phyloP scores from a whole-genome alignment of 2,113 vertebrate species.

The Crocuta crocuta region DNA sequence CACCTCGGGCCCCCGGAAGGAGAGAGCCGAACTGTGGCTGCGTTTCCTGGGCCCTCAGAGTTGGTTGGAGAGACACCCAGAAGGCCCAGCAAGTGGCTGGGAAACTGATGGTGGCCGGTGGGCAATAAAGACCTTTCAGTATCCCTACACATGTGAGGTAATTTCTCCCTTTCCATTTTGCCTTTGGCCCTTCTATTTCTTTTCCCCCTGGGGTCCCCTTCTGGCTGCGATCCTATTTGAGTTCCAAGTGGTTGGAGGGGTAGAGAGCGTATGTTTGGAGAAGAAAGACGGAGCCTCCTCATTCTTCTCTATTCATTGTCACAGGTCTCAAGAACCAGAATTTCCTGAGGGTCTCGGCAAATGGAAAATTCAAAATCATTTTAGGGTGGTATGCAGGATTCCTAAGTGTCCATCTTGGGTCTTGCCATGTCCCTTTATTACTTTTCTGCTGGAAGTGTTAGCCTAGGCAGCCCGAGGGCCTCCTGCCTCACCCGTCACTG shows the following conservation, averaged over 20 bases:
- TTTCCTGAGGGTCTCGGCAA: background rate
- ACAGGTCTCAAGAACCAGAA: background rate
- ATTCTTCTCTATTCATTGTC: background rate
- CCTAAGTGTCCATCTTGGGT: background rate
- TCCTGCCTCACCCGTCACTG: background rate
- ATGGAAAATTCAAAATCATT: conserved; percentile 2
- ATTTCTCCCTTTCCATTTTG: background rate
- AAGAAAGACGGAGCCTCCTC: background rate
- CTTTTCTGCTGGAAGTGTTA: background rate
- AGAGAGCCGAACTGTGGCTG: conserved; percentile 50
- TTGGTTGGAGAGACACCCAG: conserved; percentile 23
- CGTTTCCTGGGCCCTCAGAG: background rate
- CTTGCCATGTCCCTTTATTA: background rate
- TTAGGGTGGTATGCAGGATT: background rate
- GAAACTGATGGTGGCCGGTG: conserved; percentile 35
- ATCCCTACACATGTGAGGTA: background rate
- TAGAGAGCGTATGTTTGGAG: background rate
- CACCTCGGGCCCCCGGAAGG: background rate
- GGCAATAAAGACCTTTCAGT: conserved; percentile 75
- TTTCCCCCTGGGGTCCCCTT: background rate
- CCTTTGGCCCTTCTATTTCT: background rate
- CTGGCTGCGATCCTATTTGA: background rate
- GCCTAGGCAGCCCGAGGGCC: background rate
- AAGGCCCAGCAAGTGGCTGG: conserved; percentile 29
- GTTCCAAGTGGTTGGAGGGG: background rate